Evolutionary conservation across 37 sponge, comb jelly and placozoan genomes (phyloP).

Genomic region (Corticium candelabrum): DNA sequence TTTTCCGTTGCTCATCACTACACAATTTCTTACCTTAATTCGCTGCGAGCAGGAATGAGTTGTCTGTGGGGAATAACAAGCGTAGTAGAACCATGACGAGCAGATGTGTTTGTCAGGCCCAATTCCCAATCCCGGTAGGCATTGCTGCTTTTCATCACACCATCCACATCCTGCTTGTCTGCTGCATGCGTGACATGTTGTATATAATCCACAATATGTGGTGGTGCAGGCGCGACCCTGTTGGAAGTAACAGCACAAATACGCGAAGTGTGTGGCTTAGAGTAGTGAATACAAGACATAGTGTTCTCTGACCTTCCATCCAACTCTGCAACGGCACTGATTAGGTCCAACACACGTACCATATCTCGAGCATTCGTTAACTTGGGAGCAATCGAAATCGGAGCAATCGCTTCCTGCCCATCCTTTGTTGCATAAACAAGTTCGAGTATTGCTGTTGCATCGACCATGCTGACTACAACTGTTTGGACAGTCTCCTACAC

Average conservation of each 20-base stretch:
- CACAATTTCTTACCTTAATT: background rate
- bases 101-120: background rate
- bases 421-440: background rate
- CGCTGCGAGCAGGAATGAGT: background rate
- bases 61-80: background rate
- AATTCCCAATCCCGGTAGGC: background rate
- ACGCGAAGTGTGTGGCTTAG: too few relatives aligned
- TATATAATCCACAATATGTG: background rate
- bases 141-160: background rate
- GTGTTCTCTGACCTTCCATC: too few relatives aligned
- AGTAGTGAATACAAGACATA: background rate
- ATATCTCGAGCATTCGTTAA: background rate
- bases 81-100: background rate
- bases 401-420: background rate
- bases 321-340: constrained; percentile 1
- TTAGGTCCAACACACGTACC: background rate
- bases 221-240: constrained; percentile 1
- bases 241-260: background rate
- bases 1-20: too few relatives aligned
- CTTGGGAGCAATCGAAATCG: background rate
- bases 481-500: background rate
- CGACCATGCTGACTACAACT: background rate
- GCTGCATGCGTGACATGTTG: background rate
- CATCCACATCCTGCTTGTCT: background rate
- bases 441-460: background rate